Evolutionary conservation across 2,888 invertebrate species (phyloP).

Genomic region (Nemoura dubitans): DNA sequence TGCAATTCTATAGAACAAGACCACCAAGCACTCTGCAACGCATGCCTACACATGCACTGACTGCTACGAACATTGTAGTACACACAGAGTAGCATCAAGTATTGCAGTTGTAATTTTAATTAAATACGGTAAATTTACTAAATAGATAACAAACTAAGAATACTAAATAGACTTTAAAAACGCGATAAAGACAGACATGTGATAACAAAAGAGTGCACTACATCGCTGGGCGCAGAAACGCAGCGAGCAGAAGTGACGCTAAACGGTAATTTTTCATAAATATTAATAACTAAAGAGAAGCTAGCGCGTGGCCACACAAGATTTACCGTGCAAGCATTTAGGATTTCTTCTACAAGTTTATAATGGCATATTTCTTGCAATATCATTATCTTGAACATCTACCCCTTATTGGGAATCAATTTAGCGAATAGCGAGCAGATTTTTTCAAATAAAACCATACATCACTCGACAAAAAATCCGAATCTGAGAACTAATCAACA

Average conservation of each 20-base stretch:
- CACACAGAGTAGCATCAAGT: background rate
- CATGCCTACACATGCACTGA: too few relatives aligned
- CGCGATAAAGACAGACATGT: background rate
- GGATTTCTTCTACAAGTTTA: background rate
- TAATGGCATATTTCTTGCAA: constrained; percentile 12
- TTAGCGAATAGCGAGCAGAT: background rate
- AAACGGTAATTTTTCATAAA: background rate
- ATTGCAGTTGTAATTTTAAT: background rate
- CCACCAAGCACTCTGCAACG: background rate
- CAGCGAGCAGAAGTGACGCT: background rate
- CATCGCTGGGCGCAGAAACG: background rate
- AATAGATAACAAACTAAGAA: background rate
- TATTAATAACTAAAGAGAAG: background rate
- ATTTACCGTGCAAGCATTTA: background rate
- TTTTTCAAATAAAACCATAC: background rate
- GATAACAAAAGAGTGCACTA: background rate
- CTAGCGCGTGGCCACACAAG: background rate
- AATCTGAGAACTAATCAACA: background rate
- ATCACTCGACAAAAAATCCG: background rate
- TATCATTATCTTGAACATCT: background rate
- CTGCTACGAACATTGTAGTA: too few relatives aligned
- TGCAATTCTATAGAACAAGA: background rate
- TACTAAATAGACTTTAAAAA: background rate
- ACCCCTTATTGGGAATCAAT: background rate
- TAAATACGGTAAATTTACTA: background rate